Evolutionary conservation across 1,140 invertebrate species (phyloP).

Genomic region (Lordiphosa clarofinis): DNA sequence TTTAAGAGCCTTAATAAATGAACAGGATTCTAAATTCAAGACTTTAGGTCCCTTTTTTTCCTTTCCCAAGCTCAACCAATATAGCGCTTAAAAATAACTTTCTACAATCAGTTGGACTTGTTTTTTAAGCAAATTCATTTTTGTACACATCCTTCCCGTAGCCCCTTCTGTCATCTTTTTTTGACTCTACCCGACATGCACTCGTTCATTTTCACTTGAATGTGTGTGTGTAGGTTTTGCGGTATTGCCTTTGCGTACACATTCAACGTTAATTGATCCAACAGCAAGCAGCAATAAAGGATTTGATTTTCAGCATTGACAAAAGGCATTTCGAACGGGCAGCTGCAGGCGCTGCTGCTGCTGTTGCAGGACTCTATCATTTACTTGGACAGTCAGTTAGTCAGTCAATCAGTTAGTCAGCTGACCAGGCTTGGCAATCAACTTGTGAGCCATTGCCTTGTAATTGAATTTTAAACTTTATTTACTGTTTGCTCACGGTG

Average conservation of each 20-base stretch:
- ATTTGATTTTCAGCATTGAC: slow-evolving; percentile 71
- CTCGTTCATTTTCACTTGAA: neutral
- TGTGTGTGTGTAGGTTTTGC: slow-evolving; percentile 61
- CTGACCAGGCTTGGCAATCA: slow-evolving; percentile 48
- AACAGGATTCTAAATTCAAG: too few relatives aligned
- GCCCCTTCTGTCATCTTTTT: neutral
- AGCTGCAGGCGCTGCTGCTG: slow-evolving; percentile 14
- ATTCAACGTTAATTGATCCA: slow-evolving; percentile 77
- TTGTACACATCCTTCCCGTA: neutral
- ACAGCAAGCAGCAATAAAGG: slow-evolving; percentile 76
- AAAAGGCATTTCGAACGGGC: slow-evolving; percentile 54
- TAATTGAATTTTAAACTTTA: slow-evolving; percentile 77
- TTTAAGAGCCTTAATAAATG: too few relatives aligned
- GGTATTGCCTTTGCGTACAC: slow-evolving; percentile 69
- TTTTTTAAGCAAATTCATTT: too few relatives aligned
- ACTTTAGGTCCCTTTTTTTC: too few relatives aligned
- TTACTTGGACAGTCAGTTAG: slow-evolving; percentile 39
- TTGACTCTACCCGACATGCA: neutral
- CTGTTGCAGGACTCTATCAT: slow-evolving; percentile 49
- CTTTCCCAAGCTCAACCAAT: too few relatives aligned
- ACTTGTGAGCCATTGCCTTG: slow-evolving; percentile 65
- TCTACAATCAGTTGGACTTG: too few relatives aligned
- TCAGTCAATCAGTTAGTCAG: slow-evolving; percentile 16
- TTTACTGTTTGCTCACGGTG: slow-evolving; percentile 57
- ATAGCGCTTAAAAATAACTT: neutral